Evolutionary conservation across 2,113 vertebrate genomes (phyloP).

Genomic region (Ophthalmolycus amberensis): DNA sequence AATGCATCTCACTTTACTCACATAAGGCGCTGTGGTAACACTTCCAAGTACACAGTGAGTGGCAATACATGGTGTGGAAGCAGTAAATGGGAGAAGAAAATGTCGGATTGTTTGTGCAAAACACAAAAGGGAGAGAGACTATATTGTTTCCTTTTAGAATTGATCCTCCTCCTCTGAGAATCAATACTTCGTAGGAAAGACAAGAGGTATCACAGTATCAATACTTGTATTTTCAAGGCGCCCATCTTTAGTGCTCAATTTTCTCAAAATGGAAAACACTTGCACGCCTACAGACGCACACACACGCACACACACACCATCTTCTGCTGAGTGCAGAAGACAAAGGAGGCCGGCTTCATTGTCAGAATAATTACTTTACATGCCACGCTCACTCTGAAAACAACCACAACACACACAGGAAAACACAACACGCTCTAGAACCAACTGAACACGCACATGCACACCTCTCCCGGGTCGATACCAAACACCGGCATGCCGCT

Average conservation of each 20-base stretch:
- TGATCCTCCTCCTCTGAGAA: slow-evolving; percentile 26
- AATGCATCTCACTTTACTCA: neutral
- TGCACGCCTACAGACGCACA: neutral
- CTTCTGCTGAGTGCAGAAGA: slow-evolving; percentile 14
- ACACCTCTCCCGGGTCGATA: slow-evolving; percentile 53
- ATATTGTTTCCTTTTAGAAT: slow-evolving; percentile 35
- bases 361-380: slow-evolving; percentile 69
- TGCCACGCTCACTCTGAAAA: slow-evolving; percentile 48
- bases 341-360: slow-evolving; percentile 58
- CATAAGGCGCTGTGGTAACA: neutral
- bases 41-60: neutral
- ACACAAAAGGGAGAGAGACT: neutral
- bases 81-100: slow-evolving; percentile 13
- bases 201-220: slow-evolving; percentile 10
- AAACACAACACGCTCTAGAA: slow-evolving; percentile 52
- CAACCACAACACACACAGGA: slow-evolving; percentile 49
- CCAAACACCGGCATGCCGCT: slow-evolving; percentile 54
- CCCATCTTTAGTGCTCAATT: neutral
- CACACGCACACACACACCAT: slow-evolving; percentile 6
- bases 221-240: slow-evolving; percentile 19
- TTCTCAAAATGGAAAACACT: slow-evolving; percentile 27
- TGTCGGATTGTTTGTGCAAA: neutral
- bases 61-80: neutral
- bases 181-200: slow-evolving; percentile 25
- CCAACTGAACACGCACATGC: slow-evolving; percentile 48